Conservation (phyloP, 2,797 vertebrate species). For the Myoxocephalus aenaeus region DNA sequence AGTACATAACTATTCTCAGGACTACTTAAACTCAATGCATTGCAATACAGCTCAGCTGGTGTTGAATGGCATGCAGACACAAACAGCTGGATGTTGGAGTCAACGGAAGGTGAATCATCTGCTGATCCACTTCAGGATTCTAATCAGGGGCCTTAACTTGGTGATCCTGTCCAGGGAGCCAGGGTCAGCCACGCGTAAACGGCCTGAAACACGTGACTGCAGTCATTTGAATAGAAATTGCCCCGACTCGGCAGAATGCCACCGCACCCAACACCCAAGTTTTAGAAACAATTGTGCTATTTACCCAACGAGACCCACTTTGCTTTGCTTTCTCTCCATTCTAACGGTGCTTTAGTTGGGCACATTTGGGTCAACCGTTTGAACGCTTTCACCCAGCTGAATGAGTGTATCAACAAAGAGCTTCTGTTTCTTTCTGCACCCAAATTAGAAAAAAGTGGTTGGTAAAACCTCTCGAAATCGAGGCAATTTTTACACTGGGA, state of each 20-base stretch:
- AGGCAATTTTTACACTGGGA: constrained; percentile 14
- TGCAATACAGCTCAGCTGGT: not conserved
- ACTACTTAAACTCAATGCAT: not conserved
- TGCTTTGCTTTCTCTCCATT: constrained; percentile 64
- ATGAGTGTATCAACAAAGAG: constrained; percentile 58
- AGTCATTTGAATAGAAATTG: constrained; percentile 73
- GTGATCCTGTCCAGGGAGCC: constrained; percentile 54
- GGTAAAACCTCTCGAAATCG: constrained; percentile 28
- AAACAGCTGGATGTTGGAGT: constrained; percentile 35
- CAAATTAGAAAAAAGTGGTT: constrained; percentile 15
- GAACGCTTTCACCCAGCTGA: constrained; percentile 60
- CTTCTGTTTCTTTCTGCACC: constrained; percentile 46
- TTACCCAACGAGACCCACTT: constrained; percentile 56
- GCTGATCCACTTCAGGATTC: constrained; percentile 64
- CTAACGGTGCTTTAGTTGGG: constrained; percentile 59
- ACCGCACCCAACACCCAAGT: constrained; percentile 56
- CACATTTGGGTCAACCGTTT: constrained; percentile 75
- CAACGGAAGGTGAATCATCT: constrained; percentile 61
- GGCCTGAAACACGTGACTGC: constrained; percentile 51
- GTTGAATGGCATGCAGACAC: constrained; percentile 37
- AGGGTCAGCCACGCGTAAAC: constrained; percentile 57
- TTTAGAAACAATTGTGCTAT: constrained; percentile 65
- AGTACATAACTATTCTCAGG: not conserved
- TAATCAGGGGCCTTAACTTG: constrained; percentile 65
- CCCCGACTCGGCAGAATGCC: constrained; percentile 61